These are phyloP conservation scores for Dipodomys ordii DNA, from an alignment of 2,113 vertebrate genomes.

Conservation along the genomic window DNA sequence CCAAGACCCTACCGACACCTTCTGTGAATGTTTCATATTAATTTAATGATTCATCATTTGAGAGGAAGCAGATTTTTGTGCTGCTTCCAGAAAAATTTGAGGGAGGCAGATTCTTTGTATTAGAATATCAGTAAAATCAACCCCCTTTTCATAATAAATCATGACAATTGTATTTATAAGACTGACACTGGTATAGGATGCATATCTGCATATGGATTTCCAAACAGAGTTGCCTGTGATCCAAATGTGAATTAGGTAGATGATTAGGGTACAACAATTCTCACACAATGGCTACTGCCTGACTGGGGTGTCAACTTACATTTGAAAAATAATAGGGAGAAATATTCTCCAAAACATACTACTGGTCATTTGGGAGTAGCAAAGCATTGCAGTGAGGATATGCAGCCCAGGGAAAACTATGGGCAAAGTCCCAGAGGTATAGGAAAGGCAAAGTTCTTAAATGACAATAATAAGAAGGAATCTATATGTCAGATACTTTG, in stretches of 20 bases:
- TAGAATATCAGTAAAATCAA: conserved; percentile 37
- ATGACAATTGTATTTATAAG: not conserved
- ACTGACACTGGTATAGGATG: not conserved
- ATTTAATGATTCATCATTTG: conserved; percentile 19
- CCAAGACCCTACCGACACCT: not conserved
- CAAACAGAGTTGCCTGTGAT: not conserved
- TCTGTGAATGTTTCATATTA: not conserved
- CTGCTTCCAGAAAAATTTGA: not conserved
- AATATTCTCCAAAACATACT: not conserved
- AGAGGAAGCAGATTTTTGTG: not conserved
- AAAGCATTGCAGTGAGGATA: not conserved
- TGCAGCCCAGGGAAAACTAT: not conserved
- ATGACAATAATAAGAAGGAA: not conserved
- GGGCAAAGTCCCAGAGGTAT: not conserved
- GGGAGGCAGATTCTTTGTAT: not conserved
- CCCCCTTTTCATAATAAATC: conserved; percentile 5
- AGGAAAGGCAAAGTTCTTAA: not conserved
- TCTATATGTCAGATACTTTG: not conserved
- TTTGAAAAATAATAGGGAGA: not conserved
- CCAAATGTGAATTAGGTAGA: not conserved
- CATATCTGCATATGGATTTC: not conserved
- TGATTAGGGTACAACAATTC: not conserved
- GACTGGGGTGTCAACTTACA: not conserved
- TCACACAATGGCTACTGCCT: not conserved
- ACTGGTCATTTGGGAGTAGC: not conserved